A percentile compares a stretch with the other conserved stretches of the same genome.
Conservation (phyloP, 2,113 vertebrate genomes). For the Pelobates fuscus region DNA sequence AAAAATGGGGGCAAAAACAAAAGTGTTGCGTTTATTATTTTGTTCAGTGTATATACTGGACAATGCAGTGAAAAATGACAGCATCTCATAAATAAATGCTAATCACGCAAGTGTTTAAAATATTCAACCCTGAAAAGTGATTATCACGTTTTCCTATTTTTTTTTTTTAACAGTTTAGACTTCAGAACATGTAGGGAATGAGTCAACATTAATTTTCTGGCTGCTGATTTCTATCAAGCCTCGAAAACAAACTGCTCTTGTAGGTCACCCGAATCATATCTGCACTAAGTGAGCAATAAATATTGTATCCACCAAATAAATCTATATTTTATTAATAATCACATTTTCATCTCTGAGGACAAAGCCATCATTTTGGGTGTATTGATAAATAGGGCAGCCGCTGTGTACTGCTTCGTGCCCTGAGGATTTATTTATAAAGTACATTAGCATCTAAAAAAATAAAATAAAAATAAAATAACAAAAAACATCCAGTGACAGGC, state of each 20-base stretch:
- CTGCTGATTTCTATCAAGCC: constrained; percentile 5
- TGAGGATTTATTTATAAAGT: constrained; percentile 57
- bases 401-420: constrained; percentile 46
- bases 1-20: too few relatives aligned
- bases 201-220: background rate
- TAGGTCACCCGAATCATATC: background rate
- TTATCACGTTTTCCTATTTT: too few relatives aligned
- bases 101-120: too few relatives aligned
- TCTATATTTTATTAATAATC: constrained; percentile 7
- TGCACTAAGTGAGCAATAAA: constrained; percentile 13
- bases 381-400: constrained; percentile 57
- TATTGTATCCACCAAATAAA: constrained; percentile 8
- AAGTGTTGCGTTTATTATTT: too few relatives aligned
- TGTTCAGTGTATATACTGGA: too few relatives aligned
- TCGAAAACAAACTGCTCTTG: background rate
- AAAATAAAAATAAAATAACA: background rate
- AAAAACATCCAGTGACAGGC: constrained; percentile 65
- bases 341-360: constrained; percentile 24
- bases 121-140: too few relatives aligned
- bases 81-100: too few relatives aligned
- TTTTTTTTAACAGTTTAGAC: too few relatives aligned
- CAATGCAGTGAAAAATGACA: too few relatives aligned
- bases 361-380: constrained; percentile 53
- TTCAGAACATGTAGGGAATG: background rate
- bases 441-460: constrained; percentile 52